Base-by-base conservation (phyloP, 1,140 invertebrate genomes). In the Zaprionus ornatus region DNA sequence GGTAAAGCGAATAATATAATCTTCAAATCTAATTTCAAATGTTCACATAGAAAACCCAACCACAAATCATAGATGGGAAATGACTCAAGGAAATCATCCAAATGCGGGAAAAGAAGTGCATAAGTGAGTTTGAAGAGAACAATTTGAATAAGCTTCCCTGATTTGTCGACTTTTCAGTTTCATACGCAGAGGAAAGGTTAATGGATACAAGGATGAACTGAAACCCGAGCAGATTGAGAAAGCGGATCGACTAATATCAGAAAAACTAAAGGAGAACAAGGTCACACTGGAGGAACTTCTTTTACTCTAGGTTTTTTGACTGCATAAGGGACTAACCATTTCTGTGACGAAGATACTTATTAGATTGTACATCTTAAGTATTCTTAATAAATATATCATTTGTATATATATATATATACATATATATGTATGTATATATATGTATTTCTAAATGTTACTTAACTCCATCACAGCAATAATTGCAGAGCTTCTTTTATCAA, bases 21-120 rank as follows among this genome's bases (percentile, higher is more conserved):
- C n/a, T n/a, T n/a, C n/a, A n/a, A n/a, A n/a, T n/a, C n/a, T n/a
- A n/a, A n/a, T n/a, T n/a, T n/a, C n/a, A n/a, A n/a, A n/a, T n/a
- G n/a, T n/a, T n/a, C n/a, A n/a, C n/a, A n/a, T n/a, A 86, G 83
- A 87, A 42, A 87, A 88, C 68, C 82, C 77, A 15, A 82, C 63
- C 2, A 82, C 82, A 4, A 86, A 82, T 73, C 83, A 87, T 71
- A n/a, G 32, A 0, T 86, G 79, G 83, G 79, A 87, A 21, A 5
- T 50, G 1, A 1, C 42, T 7, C 17, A 15, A 1, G 1, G 0
- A 0, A n/a, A 15, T 1, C 19, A 55, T 23, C 35, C 52, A 23
- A 52, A 85, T 27, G 23, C 10, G 1, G 59, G 73, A 3, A 85
- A 81, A 10, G 69, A 80, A 52, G 21, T 29, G 7, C 56, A 80